Evolutionary conservation across 2,888 invertebrate genomes (phyloP).

Genomic region (Aromia moschata): DNA sequence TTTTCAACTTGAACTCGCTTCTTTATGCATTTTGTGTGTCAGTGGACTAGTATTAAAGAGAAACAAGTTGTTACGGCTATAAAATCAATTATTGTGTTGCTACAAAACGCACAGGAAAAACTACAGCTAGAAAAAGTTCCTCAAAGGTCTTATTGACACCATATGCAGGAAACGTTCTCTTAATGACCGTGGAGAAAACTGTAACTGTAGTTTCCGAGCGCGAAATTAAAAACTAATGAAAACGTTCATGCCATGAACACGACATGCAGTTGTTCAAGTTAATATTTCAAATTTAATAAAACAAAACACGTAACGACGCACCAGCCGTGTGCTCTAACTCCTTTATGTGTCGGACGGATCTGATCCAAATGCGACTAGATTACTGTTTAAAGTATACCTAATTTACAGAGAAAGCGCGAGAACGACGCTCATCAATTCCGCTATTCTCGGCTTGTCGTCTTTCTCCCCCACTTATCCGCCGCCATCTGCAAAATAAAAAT

Average conservation of each 20-base stretch:
- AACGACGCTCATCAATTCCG: neutral
- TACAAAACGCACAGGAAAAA: too few species aligned
- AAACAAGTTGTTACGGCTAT: too few species aligned
- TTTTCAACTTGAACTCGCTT: too few species aligned
- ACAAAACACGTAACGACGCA: neutral
- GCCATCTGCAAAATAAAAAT: neutral
- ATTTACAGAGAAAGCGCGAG: neutral
- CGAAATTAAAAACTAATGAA: neutral
- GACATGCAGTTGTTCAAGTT: neutral
- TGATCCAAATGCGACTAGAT: neutral
- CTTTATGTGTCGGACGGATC: neutral
- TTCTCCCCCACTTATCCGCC: neutral
- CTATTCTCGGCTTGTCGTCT: neutral
- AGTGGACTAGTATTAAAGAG: too few species aligned
- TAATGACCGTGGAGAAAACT: neutral
- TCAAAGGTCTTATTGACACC: too few species aligned
- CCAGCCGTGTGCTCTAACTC: neutral
- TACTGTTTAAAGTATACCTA: slow-evolving; percentile 1
- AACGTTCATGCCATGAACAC: neutral
- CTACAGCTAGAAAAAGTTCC: too few species aligned
- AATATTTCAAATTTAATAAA: neutral
- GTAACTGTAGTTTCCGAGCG: neutral
- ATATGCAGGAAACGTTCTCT: too few species aligned
- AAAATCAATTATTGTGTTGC: too few species aligned
- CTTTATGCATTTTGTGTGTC: too few species aligned